These are phyloP conservation scores for Mactromeris polynyma DNA, from an alignment of 2,888 invertebrate species.

Conservation along the genomic window DNA sequence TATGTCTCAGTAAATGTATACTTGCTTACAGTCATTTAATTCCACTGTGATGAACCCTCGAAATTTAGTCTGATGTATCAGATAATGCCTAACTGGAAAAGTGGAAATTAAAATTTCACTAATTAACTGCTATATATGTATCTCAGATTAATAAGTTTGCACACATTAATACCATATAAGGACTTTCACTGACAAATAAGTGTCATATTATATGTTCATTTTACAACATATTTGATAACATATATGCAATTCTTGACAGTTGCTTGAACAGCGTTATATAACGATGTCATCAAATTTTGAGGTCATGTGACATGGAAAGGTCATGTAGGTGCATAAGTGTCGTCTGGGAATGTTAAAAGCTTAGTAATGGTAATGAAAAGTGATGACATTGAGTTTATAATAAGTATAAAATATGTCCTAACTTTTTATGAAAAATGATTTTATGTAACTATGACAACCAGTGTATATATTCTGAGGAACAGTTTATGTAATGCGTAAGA, in stretches of 20 bases:
- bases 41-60: too few species aligned
- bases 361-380: not conserved
- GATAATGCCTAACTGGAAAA: too few species aligned
- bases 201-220: not conserved
- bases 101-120: too few species aligned
- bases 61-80: too few species aligned
- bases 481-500: not conserved
- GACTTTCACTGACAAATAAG: not conserved
- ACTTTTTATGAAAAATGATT: not conserved
- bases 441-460: not conserved
- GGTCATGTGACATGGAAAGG: constrained; percentile 20
- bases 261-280: not conserved
- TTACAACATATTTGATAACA: not conserved
- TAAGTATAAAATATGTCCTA: constrained; percentile 9
- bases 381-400: not conserved
- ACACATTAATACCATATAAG: not conserved
- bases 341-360: constrained; percentile 20
- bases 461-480: not conserved
- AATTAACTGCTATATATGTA: not conserved
- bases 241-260: not conserved
- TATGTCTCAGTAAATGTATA: too few species aligned
- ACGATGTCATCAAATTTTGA: constrained; percentile 13
- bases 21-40: too few species aligned
- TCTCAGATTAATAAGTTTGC: not conserved
- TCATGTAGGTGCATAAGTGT: not conserved